Conservation (phyloP, 2,888 invertebrate species). For the Acronicta psi region DNA sequence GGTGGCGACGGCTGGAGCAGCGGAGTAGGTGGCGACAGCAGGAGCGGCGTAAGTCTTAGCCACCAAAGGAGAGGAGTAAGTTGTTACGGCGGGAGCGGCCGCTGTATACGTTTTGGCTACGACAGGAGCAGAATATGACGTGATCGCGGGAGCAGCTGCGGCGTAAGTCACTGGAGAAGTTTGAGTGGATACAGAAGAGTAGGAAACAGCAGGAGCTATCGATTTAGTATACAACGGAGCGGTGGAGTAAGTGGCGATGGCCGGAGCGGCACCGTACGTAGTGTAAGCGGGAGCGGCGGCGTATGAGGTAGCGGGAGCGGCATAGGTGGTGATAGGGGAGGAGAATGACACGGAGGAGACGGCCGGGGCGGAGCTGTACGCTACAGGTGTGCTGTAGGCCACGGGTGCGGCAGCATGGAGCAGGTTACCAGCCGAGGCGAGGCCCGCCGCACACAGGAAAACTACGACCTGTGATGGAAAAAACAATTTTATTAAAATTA, state of each 20-base stretch:
- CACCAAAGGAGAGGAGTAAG: neutral
- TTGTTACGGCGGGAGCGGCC: slow-evolving; percentile 1
- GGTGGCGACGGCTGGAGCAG: slow-evolving; percentile 64
- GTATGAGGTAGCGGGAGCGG: slow-evolving; percentile 68
- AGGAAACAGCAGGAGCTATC: slow-evolving; percentile 53
- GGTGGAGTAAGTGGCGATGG: slow-evolving; percentile 70
- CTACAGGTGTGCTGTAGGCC: slow-evolving; percentile 38
- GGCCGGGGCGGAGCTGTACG: slow-evolving; percentile 76
- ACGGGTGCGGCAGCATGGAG: slow-evolving; percentile 72
- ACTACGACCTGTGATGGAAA: slow-evolving; percentile 80
- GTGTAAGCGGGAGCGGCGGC: slow-evolving; percentile 51
- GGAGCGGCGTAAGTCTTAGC: slow-evolving; percentile 72
- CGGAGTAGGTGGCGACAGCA: slow-evolving; percentile 9
- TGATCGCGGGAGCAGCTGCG: slow-evolving; percentile 69
- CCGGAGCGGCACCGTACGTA: slow-evolving; percentile 78
- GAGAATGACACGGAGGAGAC: slow-evolving; percentile 34
- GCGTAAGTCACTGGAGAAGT: slow-evolving; percentile 64
- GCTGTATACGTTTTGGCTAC: slow-evolving; percentile 64
- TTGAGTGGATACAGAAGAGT: slow-evolving; percentile 63
- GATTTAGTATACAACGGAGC: slow-evolving; percentile 65
- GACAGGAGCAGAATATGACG: slow-evolving; percentile 75
- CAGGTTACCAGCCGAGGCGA: slow-evolving; percentile 90
- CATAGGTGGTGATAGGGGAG: slow-evolving; percentile 20
- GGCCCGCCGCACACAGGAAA: slow-evolving; percentile 88
- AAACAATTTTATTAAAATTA: neutral